Base-by-base conservation (phyloP, 1,140 invertebrate genomes). In the Lepidurus packardi region DNA sequence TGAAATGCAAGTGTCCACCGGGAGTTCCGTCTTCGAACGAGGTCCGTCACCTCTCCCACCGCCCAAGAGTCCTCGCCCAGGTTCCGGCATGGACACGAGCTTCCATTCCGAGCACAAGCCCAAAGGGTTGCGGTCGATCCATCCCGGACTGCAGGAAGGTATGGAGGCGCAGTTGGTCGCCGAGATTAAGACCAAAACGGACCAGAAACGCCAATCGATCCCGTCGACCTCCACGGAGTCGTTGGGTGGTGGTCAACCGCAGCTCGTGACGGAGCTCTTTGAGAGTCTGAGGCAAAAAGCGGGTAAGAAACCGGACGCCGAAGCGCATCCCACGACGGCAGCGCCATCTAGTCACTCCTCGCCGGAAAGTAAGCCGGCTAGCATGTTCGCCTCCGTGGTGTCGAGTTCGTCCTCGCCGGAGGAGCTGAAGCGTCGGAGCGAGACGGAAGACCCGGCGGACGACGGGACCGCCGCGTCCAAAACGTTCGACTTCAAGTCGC, bases 151-250 rank as follows among this genome's bases (percentile, higher is more conserved):
- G 53, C 53, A 65, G 6, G 53, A 65, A 65, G 53, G 53, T 6
- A 43, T 93, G 11, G 92, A 93, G 82, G 82, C 92, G 6, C 92
- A 93, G 84, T 84, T 93, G 21, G 90, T 93, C 10, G 91, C 92
- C 11, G 92, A 94, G 84, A 93, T 94, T 25, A 93, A 93, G 83
- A 91, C 92, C 81, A 86, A 89, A 78, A 89, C 91, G 2, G 91
- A 93, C 43, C 77, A 41, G 53, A 77, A 77, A 43, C 76, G 76
- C 42, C 53, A 65, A 16, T 73, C 21, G 16, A 43, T n/a, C 45
- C 76, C 24, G 16, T 21, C 25, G 73, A 79, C 16, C 10, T 43
- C 78, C 8, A 3, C 73, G 7, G 78, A 74, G n/a, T 75, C 78
- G 21, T 75, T 74, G 41, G 73, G 78, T 75, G 43, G 45, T 45